Evolutionary conservation across 1,140 invertebrate species (phyloP).

Genomic region (Bombus vancouverensis): DNA sequence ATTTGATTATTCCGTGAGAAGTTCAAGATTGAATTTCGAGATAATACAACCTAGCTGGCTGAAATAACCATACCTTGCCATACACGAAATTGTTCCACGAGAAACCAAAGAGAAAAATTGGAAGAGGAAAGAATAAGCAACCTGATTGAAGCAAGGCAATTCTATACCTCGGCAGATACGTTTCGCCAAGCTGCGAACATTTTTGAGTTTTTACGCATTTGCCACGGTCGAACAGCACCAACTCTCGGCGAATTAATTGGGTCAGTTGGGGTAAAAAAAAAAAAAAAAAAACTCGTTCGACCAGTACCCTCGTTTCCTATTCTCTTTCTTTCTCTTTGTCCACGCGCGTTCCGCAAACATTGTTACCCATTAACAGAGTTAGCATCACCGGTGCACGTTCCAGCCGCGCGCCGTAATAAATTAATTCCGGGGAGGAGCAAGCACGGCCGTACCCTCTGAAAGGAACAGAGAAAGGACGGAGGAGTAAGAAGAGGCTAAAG

Average conservation of each 20-base stretch:
- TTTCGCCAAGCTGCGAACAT: background rate
- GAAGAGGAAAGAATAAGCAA: background rate
- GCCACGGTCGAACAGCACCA: slow-evolving; percentile 25
- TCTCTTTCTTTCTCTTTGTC: slow-evolving; percentile 59
- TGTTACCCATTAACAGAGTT: slow-evolving; percentile 68
- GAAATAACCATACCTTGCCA: background rate
- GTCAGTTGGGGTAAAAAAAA: slow-evolving; percentile 52
- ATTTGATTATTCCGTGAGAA: background rate
- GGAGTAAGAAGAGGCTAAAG: no score
- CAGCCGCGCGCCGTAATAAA: slow-evolving; percentile 64
- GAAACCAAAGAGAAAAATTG: background rate
- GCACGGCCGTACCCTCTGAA: background rate
- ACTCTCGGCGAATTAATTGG: slow-evolving; percentile 65
- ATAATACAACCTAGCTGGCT: background rate
- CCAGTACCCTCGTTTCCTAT: slow-evolving; percentile 48
- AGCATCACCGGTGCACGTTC: slow-evolving; percentile 56
- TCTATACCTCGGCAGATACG: background rate
- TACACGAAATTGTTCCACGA: background rate
- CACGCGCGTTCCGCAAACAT: slow-evolving; percentile 57
- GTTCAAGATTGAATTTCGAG: background rate
- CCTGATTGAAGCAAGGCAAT: background rate
- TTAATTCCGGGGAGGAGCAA: slow-evolving; percentile 64
- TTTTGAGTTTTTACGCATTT: slow-evolving; percentile 54
- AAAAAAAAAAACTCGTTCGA: slow-evolving; percentile 51
- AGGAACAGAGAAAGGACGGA: background rate